Base-by-base conservation (phyloP, 92 coral and sea anemone species). In the Epizoanthus ramosus region DNA sequence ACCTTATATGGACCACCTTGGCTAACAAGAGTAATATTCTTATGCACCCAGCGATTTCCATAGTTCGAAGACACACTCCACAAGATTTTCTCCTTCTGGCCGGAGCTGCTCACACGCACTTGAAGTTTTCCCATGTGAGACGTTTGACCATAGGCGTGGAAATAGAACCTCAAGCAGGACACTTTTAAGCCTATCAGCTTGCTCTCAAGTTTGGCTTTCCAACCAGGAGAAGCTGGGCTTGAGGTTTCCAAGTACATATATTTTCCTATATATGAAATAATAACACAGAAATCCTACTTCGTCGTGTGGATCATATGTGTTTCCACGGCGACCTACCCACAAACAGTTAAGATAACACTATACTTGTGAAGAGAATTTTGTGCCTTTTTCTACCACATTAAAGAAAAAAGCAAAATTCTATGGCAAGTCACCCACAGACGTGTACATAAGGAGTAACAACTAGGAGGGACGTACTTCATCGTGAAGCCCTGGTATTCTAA, bases 211-310 rank as follows among this genome's bases (percentile, higher is more conserved):
- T 90, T 88, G 3, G 99, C 97, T 54, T 19, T 86, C 94, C 95
- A 91, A 21, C 91, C 91, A 4, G 71, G 79, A 22, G 58, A 57
- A 18, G 77, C 79, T 3, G 99, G 99, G 10, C 91, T 92, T 6
- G 99, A 96, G 15, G 99, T 80, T 77, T 96, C 99, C 56, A 93
- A 80, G 79, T 61, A 96, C 16, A 96, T 35, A 81, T 96, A 96
- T 52, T 84, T 84, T 13, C 99, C 99, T 37, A 37, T n/a, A n/a
- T n/a, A n/a, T 37, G 3, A 37, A 37, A 37, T 37, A 37, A 37
- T 37, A 37, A 37, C 3, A 37, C 43, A 37, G 43, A 37, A 37
- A 37, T 37, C 43, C 43, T 37, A 37, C 0, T 37, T 3, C 43
- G 5, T 37, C 43, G 6, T 6, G 2, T 37, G 43, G 43, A 37